Evolutionary conservation across 1,140 invertebrate genomes (phyloP).

Genomic region (Drosophila subpulchrella): DNA sequence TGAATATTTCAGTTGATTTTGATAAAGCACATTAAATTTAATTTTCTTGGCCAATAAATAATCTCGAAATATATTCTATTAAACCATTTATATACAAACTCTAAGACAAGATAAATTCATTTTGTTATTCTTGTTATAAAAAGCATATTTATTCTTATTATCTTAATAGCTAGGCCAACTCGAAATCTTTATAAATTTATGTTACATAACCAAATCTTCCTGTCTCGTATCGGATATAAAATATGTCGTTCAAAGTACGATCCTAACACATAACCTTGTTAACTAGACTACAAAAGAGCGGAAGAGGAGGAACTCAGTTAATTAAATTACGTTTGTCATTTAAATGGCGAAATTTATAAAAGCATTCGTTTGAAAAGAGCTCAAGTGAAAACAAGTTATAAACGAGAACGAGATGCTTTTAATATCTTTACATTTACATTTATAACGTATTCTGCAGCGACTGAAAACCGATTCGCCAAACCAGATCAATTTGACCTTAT

Average conservation of each 20-base stretch:
- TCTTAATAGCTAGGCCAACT: too few species aligned
- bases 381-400: slow-evolving; percentile 44
- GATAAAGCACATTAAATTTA: too few species aligned
- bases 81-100: too few species aligned
- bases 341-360: slow-evolving; percentile 30
- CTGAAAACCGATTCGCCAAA: slow-evolving; percentile 29
- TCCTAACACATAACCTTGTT: neutral
- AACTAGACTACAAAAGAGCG: slow-evolving; percentile 14
- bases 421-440: slow-evolving; percentile 43
- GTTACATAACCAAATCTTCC: neutral
- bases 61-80: too few species aligned
- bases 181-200: too few species aligned
- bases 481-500: slow-evolving; percentile 46
- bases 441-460: slow-evolving; percentile 31
- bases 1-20: too few species aligned
- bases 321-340: slow-evolving; percentile 46
- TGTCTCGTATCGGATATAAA: neutral
- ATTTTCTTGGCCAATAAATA: too few species aligned
- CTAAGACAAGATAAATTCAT: too few species aligned
- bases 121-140: neutral
- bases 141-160: neutral
- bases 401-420: slow-evolving; percentile 38
- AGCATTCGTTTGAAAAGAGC: slow-evolving; percentile 28
- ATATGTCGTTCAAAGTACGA: neutral
- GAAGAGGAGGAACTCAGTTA: slow-evolving; percentile 20